Base-by-base conservation (phyloP, 2,113 vertebrate genomes). In the Thamnaconus septentrionalis region DNA sequence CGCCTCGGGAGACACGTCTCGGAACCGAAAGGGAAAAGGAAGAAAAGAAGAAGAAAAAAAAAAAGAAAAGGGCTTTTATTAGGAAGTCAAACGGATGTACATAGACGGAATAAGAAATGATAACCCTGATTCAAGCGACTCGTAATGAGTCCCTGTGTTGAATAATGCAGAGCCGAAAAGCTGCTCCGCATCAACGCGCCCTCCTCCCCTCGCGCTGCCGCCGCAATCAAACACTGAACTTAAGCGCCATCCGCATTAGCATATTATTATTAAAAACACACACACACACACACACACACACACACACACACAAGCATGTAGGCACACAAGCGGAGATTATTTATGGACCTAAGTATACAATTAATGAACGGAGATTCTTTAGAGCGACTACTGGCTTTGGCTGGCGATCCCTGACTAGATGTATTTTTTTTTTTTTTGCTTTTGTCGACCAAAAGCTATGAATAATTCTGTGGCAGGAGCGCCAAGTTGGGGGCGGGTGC, bases 121-220 rank as follows among this genome's bases (percentile, higher is more conserved):
- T 71, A 73, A 59, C n/a, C 49, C 69, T 61, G 73, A 80, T 80
- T 73, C 66, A 58, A 62, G 59, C 71, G 78, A 69, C 67, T 70
- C 66, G 69, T 85, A 87, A 82, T 81, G 74, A 83, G 76, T 49
- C 60, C 42, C 69, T 68, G 69, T 80, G 76, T 69, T 85, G 72
- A 87, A 85, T 85, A 81, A 85, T 87, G 85, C 18, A 84, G 48
- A 31, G 18, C 18, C 3, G 60, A 56, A 59, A 60, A 0, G 1
- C 66, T 64, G 59, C 67, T 75, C 49, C 4, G 65, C 72, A 73
- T 78, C 78, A 69, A 41, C 11, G 51, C 44, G 7, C 51, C 60
- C 44, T 67, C 73, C 50, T 66, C 75, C 59, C 47, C 64, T 67
- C 51, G 7, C 9, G 41, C 50, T 40, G 11, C 43, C 8, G 39